Evolutionary conservation across 2,888 invertebrate genomes (phyloP), one percentile per base, ranked within the genome.

Genomic region (Drymonia ruficornis): DNA sequence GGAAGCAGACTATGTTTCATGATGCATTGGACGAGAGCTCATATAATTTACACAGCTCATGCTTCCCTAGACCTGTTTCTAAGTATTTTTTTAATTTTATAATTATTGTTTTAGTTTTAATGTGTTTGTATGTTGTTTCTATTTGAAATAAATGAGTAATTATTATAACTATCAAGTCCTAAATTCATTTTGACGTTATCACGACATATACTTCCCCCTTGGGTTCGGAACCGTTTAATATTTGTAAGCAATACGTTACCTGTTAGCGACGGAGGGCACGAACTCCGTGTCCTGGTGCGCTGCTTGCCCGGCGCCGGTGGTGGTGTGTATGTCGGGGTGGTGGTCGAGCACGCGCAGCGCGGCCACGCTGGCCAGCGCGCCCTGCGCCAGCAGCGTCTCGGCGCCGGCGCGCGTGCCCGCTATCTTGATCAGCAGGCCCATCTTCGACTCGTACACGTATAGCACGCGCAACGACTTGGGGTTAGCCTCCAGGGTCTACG

Each of bases 381-480:
- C 96, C 59, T 97, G 94, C 73, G 97, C 95, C 52, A 96, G 93
- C 43, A 96, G 84, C 0, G 96, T 94, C 80, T 96, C 95, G 0
- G 95, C 95, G 73, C 97, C 97, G 12, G 93, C 74, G 60, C 95
- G 93, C 0, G 94, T 94, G 8, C 94, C 93, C 0, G 96, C 95
- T 70, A 97, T 91, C 74, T 96, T 94, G 50, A 95, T 93, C 16
- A 98, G 91, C 65, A 97, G 94, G 38, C 96, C 95, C 95, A 98
- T 96, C 89, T 97, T 97, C 0, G 97, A 96, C 83, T 97, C 97
- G 86, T 97, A 98, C 15, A 98, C 94, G 89, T 97, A 98, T 0
- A 98, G 86, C 0, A 96, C 95, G 53, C 96, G 94, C 44, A 98
- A 91, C 2, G 95, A 95, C 49, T 94, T 94, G 0, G 96, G 95